Evolutionary conservation across 2,888 invertebrate genomes (phyloP).

Genomic region (Serrognathus titanus): DNA sequence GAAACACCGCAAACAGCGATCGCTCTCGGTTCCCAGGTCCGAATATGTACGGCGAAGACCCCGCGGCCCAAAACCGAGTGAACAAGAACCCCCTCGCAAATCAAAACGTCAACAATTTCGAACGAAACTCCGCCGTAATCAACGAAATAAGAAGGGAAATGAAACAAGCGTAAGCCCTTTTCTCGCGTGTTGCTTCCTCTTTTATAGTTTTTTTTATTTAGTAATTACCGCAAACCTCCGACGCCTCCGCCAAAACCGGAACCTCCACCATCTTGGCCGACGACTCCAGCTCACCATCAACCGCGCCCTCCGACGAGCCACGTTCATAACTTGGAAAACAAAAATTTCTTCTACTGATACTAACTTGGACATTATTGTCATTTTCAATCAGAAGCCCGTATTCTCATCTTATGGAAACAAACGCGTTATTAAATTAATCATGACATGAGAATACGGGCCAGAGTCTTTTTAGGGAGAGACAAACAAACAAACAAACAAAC

Average conservation of each 20-base stretch:
- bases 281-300: too few species aligned
- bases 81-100: neutral
- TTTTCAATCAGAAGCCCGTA: too few species aligned
- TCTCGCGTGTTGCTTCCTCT: neutral
- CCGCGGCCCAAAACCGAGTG: neutral
- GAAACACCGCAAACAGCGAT: neutral
- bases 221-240: neutral
- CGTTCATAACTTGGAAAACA: constrained; percentile 8
- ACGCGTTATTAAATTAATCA: too few species aligned
- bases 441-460: too few species aligned
- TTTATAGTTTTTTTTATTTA: neutral
- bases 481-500: too few species aligned
- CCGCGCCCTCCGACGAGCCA: neutral
- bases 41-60: neutral
- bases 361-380: neutral
- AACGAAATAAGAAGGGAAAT: constrained; percentile 3
- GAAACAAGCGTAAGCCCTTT: constrained; percentile 1
- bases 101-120: neutral
- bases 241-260: too few species aligned
- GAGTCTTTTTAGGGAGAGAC: too few species aligned
- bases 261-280: too few species aligned
- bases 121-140: constrained; percentile 4
- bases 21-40: too few species aligned
- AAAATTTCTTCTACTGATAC: constrained; percentile 3
- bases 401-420: too few species aligned